phyloP scores from a whole-genome alignment of 2,113 vertebrate genomes.

The Nasalis larvatus region DNA sequence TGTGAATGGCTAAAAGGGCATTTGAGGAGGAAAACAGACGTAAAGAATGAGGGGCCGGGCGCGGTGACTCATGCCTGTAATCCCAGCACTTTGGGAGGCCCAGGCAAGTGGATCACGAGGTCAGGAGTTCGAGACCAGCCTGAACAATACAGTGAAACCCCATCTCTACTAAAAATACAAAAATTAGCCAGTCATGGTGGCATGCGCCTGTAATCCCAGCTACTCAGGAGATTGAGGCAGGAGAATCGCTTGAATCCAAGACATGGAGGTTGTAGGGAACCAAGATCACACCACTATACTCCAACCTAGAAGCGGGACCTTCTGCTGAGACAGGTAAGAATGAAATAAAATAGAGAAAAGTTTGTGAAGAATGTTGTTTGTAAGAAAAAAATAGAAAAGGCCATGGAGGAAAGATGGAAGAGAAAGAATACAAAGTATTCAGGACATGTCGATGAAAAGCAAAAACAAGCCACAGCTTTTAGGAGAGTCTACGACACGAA shows the following conservation, averaged over 20 bases:
- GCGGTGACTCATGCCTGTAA: fast-evolving
- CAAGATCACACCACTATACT: no score
- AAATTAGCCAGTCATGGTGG: no score
- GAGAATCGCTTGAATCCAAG: no score
- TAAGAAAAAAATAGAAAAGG: background rate
- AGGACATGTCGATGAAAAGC: background rate
- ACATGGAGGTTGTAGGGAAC: no score
- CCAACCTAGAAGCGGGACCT: background rate
- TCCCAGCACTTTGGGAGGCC: no score
- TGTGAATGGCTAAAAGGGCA: background rate
- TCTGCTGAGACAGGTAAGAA: background rate
- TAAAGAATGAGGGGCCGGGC: background rate
- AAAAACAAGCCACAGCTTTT: background rate
- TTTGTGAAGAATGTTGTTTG: background rate
- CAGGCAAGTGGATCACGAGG: no score
- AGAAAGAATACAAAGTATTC: background rate
- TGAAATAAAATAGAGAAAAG: background rate
- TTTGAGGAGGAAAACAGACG: background rate
- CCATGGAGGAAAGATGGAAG: background rate
- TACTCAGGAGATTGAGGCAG: no score
- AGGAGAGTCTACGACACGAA: background rate
- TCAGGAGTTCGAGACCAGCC: no score
- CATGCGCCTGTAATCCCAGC: no score
- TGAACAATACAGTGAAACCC: no score
- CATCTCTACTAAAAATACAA: no score